These are phyloP conservation scores for Zaprionus ornatus DNA, from an alignment of 1,140 invertebrate species.

Conservation along the genomic window DNA sequence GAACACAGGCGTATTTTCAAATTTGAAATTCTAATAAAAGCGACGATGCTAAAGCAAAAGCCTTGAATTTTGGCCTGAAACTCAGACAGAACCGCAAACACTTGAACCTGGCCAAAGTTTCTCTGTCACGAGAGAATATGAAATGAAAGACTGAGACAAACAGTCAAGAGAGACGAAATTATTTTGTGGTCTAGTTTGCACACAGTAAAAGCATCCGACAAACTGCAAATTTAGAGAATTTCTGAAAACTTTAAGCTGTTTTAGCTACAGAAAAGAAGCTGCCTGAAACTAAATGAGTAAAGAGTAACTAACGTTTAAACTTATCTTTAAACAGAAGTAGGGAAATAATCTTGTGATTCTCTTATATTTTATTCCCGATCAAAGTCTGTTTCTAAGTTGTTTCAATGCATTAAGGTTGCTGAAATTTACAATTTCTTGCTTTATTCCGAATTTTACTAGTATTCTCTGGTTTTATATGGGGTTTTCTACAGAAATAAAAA, in stretches of 20 bases:
- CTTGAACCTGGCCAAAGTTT: constrained; percentile 58
- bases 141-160: neutral
- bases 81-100: constrained; percentile 17
- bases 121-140: neutral
- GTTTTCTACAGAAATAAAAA: neutral
- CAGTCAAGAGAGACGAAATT: neutral
- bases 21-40: constrained; percentile 48
- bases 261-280: neutral
- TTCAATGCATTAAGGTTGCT: no score
- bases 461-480: no score
- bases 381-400: neutral
- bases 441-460: no score
- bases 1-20: constrained; percentile 23
- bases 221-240: neutral
- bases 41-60: constrained; percentile 42
- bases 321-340: neutral
- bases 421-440: no score
- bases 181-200: neutral
- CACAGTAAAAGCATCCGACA: neutral
- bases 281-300: neutral
- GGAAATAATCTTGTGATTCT: neutral
- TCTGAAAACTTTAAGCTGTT: neutral
- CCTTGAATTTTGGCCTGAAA: constrained; percentile 40
- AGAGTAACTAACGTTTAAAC: neutral
- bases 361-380: no score